These are phyloP conservation scores for Drosophila gaucha DNA, from an alignment of 2,888 invertebrate species.

Conservation along the genomic window DNA sequence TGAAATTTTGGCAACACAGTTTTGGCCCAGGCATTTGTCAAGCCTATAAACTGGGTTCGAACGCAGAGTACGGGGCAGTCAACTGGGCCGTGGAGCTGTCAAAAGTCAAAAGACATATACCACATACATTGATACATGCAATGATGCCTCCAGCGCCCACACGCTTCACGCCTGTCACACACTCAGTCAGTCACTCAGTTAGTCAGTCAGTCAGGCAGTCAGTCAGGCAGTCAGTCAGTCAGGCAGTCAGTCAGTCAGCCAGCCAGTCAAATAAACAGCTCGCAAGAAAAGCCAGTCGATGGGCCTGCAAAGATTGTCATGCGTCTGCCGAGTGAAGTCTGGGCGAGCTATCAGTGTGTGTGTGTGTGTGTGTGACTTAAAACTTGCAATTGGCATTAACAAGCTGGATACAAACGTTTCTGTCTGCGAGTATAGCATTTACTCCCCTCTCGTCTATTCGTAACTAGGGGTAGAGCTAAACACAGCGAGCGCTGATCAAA, in stretches of 20 bases:
- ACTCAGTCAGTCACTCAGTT: constrained; percentile 5
- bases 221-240: constrained; percentile 24
- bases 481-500: too few relatives aligned
- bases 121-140: constrained; percentile 56
- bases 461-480: too few relatives aligned
- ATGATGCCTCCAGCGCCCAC: constrained; percentile 32
- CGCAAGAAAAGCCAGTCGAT: constrained; percentile 42
- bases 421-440: neutral
- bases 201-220: constrained; percentile 41
- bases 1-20: constrained; percentile 56
- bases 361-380: constrained; percentile 14
- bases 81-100: constrained; percentile 28
- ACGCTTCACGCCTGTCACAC: constrained; percentile 18
- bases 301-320: constrained; percentile 31
- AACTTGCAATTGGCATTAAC: constrained; percentile 58
- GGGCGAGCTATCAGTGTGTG: constrained; percentile 5
- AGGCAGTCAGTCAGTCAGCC: constrained; percentile 28
- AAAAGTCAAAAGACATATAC: constrained; percentile 47
- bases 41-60: constrained; percentile 33
- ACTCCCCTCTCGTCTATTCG: too few relatives aligned
- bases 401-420: constrained; percentile 34
- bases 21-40: constrained; percentile 64
- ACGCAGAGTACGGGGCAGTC: neutral
- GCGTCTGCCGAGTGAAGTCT: constrained; percentile 7
- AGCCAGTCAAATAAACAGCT: constrained; percentile 62